Base-by-base conservation (phyloP, 2,888 invertebrate genomes). In the Chironomus tentans region DNA sequence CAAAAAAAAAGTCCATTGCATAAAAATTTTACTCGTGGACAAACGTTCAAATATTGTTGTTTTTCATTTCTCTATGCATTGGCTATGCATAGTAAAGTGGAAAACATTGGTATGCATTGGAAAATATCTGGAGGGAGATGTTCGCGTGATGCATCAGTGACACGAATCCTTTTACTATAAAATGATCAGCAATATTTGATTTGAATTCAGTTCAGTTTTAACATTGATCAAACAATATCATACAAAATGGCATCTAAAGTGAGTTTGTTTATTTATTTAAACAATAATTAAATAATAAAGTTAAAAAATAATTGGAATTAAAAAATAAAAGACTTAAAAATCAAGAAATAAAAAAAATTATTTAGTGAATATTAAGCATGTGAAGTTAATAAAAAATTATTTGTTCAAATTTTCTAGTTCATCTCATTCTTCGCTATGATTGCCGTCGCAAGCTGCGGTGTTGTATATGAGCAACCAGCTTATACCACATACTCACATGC, bases 371-470 rank as follows among this genome's bases (percentile, higher is more conserved):
- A 10, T 0, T 10, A 38, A 38, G 7, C 7, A 38, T 38, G 38
- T 38, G 38, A 38, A 38, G 38, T 38, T 38, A 38, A 38, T 38
- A 10, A 38, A 38, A 38, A 7, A 38, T 5, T 38, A 10, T 38
- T 38, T 38, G 10, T 38, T 38, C 38, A 10, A 38, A 38, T 38
- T 10, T 38, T 38, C 38, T 10, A 38, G 38, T 38, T 38, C 77
- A 80, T 81, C 22, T 70, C 79, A 46, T 78, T 79, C 80, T 77
- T 77, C 70, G 76, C 80, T 79, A 13, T 80, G 79, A 78, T 79
- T 10, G 78, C 80, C 62, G 76, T 79, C 4, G 80, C 80, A 68
- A 65, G 78, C 13, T 79, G 79, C 50, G 80, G 80, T 24, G 68
- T 78, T 76, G 47, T 79, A 4, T 76, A 28, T 48, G 62, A 24